phyloP scores from a whole-genome alignment of 2,888 invertebrate species.

The Pomacea canaliculata region DNA sequence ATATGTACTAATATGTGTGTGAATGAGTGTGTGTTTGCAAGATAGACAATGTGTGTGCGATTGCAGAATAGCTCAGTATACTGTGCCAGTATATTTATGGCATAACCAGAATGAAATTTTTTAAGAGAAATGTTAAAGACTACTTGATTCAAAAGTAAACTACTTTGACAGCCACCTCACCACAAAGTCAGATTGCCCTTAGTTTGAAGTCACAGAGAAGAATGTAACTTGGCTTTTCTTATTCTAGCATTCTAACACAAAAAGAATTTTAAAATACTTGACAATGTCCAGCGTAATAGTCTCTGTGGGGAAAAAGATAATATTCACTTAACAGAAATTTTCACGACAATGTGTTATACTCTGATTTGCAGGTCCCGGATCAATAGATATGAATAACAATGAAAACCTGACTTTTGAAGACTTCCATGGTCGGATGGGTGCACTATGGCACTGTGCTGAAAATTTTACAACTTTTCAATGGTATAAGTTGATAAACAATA shows the following conservation, averaged over 20 bases:
- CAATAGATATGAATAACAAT: not conserved
- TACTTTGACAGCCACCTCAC: no score
- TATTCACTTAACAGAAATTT: no score
- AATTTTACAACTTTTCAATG: not conserved
- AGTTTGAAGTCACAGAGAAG: no score
- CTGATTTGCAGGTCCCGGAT: not conserved
- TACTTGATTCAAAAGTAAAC: no score
- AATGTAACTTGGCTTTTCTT: no score
- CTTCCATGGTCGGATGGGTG: not conserved
- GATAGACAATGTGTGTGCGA: not conserved
- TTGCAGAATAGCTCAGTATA: not conserved
- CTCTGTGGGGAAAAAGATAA: no score
- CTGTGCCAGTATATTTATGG: not conserved
- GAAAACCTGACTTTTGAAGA: not conserved
- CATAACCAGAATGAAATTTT: not conserved
- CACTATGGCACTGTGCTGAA: not conserved
- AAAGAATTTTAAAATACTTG: no score
- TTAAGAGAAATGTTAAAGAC: no score
- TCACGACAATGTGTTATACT: no score
- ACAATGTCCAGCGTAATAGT: no score
- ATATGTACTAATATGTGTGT: not conserved
- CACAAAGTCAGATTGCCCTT: no score
- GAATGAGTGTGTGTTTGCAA: not conserved
- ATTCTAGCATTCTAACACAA: no score
- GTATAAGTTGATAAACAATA: not conserved